phyloP scores from a whole-genome alignment of 2,113 vertebrate species.

The Platichthys stellatus region DNA sequence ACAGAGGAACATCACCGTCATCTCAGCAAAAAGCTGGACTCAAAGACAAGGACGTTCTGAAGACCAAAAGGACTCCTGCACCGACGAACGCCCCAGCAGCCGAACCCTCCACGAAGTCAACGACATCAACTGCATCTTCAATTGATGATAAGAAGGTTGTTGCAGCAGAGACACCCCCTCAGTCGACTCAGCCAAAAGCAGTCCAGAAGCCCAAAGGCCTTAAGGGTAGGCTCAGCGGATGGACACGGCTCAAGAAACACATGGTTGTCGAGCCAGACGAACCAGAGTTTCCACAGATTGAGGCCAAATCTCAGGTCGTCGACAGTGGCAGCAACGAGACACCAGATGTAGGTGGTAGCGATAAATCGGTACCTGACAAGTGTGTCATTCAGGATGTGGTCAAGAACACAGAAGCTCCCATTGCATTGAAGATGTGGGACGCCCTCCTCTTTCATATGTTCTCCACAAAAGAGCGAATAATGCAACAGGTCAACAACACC shows the following conservation, averaged over 20 bases:
- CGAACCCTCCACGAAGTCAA: conserved; percentile 69
- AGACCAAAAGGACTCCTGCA: conserved; percentile 46
- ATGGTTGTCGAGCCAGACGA: conserved; percentile 86
- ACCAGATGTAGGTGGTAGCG: conserved; percentile 1
- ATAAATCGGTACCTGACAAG: conserved; percentile 10
- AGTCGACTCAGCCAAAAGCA: conserved; percentile 50
- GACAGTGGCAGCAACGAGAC: conserved; percentile 19
- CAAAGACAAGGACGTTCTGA: conserved; percentile 60
- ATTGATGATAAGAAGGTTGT: conserved; percentile 53
- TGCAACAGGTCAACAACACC: conserved; percentile 73
- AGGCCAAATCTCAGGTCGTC: conserved; percentile 50
- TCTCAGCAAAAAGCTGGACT: conserved; percentile 73
- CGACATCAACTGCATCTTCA: conserved; percentile 77
- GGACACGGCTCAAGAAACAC: conserved; percentile 90
- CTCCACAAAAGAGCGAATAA: conserved; percentile 79
- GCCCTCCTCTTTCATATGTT: conserved; percentile 91
- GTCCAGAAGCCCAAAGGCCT: conserved; percentile 75
- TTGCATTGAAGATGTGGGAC: conserved; percentile 91
- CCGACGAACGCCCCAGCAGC: conserved; percentile 30
- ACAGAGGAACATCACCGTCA: conserved; percentile 68
- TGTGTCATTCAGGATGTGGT: conserved; percentile 57
- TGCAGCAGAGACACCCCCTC: neutral
- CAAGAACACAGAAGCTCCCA: conserved; percentile 68
- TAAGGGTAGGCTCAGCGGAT: conserved; percentile 82
- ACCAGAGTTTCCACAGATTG: conserved; percentile 66